A percentile compares a stretch with the other conserved stretches of the same genome.
These are phyloP conservation scores for Pomatorhinus ruficollis DNA, from an alignment of 2,113 vertebrate genomes.

Conservation along the genomic window DNA sequence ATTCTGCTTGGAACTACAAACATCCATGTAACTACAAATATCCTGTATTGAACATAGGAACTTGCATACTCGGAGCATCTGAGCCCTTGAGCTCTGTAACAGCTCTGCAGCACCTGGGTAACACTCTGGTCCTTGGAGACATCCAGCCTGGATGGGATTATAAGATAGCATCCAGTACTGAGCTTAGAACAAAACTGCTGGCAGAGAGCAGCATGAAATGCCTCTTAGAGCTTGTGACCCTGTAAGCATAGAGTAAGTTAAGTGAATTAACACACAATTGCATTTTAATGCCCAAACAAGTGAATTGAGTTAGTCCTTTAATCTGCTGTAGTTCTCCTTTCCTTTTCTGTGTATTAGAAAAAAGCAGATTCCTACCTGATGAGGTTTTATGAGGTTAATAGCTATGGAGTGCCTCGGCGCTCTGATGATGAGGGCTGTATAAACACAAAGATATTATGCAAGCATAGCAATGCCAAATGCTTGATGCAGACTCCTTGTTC, in stretches of 20 bases:
- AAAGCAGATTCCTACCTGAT: not conserved
- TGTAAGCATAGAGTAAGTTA: not conserved
- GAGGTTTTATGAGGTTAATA: conserved; percentile 1
- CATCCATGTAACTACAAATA: rapidly evolving
- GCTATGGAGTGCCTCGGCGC: not conserved
- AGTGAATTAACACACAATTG: not conserved
- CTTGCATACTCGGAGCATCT: not conserved
- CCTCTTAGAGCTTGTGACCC: not conserved
- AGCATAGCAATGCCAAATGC: not conserved
- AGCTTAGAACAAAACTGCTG: not conserved
- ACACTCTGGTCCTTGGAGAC: not conserved
- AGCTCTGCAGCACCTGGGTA: not conserved
- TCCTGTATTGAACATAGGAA: not conserved
- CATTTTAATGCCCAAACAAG: not conserved
- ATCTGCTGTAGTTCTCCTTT: not conserved
- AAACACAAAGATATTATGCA: not conserved
- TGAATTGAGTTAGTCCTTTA: not conserved
- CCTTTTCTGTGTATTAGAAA: not conserved
- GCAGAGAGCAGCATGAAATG: not conserved
- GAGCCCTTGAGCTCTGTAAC: not conserved
- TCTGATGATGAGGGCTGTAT: not conserved
- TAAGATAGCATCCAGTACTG: not conserved
- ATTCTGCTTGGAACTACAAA: not conserved
- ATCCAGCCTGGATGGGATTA: not conserved
- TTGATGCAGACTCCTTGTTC: not conserved